Percentiles rank a stretch among this genome's conserved stretches.
Conservation (phyloP, 2,113 vertebrate genomes). For the Pseudolaguvia tuberculata region DNA sequence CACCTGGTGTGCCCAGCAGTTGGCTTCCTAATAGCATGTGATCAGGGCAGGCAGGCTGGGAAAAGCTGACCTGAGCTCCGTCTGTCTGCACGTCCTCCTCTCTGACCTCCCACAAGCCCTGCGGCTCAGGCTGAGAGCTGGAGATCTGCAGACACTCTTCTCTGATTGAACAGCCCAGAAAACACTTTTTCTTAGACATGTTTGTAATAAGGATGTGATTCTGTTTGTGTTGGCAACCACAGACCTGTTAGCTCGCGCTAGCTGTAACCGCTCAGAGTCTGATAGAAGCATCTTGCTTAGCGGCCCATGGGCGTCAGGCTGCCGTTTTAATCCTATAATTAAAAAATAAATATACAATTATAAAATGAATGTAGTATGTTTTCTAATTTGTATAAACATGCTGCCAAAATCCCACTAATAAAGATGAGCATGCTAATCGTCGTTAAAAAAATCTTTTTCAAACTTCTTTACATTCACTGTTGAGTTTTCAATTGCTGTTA, state of each 20-base stretch:
- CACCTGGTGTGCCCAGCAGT: constrained; percentile 83
- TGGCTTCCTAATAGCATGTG: constrained; percentile 94
- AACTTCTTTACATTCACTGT: too few species aligned
- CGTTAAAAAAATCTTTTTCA: too few species aligned
- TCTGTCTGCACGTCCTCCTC: constrained; percentile 64
- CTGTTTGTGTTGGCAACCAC: not conserved
- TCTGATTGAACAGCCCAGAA: constrained; percentile 56
- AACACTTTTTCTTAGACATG: not conserved
- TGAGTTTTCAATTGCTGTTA: too few species aligned
- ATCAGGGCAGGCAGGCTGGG: constrained; percentile 86
- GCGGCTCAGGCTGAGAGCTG: constrained; percentile 89
- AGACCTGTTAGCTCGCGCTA: constrained; percentile 64
- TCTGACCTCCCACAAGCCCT: constrained; percentile 72
- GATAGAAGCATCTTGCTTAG: constrained; percentile 73
- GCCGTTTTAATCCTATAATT: constrained; percentile 66
- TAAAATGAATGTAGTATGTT: not conserved
- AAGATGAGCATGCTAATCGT: not conserved
- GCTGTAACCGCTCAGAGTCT: constrained; percentile 65
- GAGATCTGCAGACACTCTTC: constrained; percentile 81
- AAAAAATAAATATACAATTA: not conserved
- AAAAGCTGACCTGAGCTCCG: constrained; percentile 87
- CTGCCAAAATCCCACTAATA: not conserved
- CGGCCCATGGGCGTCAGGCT: constrained; percentile 61
- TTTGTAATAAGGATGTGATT: not conserved
- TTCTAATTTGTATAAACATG: not conserved